Evolutionary conservation across 2,113 vertebrate genomes (phyloP).

Genomic region (Psammodynastes pulverulentus): DNA sequence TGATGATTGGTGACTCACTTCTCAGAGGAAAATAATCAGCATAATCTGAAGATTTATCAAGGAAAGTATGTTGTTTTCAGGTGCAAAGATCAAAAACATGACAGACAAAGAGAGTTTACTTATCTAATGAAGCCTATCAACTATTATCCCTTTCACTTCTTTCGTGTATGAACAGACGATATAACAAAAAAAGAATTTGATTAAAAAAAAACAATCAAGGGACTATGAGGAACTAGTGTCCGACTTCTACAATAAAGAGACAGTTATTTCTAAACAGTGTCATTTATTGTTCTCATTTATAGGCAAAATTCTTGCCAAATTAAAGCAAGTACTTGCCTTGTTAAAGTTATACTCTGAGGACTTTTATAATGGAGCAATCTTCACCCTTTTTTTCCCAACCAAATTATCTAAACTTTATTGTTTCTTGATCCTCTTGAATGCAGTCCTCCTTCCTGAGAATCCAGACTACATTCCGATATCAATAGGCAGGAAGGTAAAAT

Average conservation of each 20-base stretch:
- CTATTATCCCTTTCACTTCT: background rate
- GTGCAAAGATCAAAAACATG: background rate
- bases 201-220: background rate
- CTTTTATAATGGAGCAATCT: too few species aligned
- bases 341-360: background rate
- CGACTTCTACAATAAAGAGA: background rate
- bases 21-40: background rate
- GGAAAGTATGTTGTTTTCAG: background rate
- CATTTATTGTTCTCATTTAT: background rate
- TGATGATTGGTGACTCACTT: background rate
- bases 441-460: background rate
- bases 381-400: background rate
- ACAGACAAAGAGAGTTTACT: background rate
- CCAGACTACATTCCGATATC: background rate
- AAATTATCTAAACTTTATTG: background rate
- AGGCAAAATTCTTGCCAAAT: background rate
- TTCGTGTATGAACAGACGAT: background rate
- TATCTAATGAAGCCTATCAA: background rate
- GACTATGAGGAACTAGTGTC: background rate
- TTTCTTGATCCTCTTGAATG: background rate
- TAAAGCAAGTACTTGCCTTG: background rate
- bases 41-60: background rate
- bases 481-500: background rate
- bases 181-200: background rate
- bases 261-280: background rate